Evolutionary conservation across 2,888 invertebrate species (phyloP), one percentile per base, ranked within the genome.

Genomic region (Athalia cordata): DNA sequence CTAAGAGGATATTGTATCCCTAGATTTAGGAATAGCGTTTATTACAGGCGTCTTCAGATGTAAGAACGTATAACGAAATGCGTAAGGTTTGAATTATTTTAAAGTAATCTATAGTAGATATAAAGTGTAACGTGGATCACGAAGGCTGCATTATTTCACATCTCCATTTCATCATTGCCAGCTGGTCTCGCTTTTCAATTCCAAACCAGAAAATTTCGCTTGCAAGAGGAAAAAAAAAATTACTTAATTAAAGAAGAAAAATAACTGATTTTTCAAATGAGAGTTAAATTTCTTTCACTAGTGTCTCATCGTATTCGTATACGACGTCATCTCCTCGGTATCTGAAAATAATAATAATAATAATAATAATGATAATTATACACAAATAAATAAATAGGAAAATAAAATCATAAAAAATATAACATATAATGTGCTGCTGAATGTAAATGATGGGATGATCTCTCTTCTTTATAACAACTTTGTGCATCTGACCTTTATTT

Each of bases 401-500:
- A 52, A 52, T 1, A 52, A 52, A 52, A 52, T 9, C 1, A 52
- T 9, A 52, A 52, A 52, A 52, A 52, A 52, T 9, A 52, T 9
- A 52, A 52, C 7, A 52, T 7, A 52, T 9, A 52, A 52, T 9
- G 11, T 9, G 11, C 52, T 11, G 8, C 55, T n/a, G 55, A 55
- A 55, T n/a, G 7, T 11, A 11, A 11, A n/a, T n/a, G 5, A 55
- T 7, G 55, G 7, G 57, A 59, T 47, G 43, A 13, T 59, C 45
- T 72, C 59, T 49, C 59, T 59, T 59, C 45, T 43, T n/a, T 59
- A 47, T 6, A 47, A 72, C 57, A 59, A 72, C 72, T 72, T 72
- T 72, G 29, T 29, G 57, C 57, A 59, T 59, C 72, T 72, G 59
- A 72, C 72, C 59, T n/a, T 68, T 64, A 78, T 86, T 87, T 87